phyloP scores from a whole-genome alignment of 2,888 invertebrate species.

The Monochamus alternatus region DNA sequence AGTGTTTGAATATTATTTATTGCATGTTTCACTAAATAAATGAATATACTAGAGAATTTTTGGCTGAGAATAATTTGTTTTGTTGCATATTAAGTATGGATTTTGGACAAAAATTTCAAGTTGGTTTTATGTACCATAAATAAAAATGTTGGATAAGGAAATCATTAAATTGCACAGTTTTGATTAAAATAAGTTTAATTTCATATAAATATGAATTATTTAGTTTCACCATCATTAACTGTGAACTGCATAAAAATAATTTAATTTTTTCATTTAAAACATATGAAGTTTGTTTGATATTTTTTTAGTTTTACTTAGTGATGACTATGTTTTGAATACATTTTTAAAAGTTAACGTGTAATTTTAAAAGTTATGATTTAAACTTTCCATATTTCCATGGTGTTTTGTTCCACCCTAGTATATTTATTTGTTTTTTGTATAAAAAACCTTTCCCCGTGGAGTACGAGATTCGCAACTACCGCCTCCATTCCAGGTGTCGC shows the following conservation, averaged over 20 bases:
- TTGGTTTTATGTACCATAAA: no score
- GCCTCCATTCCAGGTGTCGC: conserved; percentile 55
- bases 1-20: conserved; percentile 65
- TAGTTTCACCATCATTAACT: no score
- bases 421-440: conserved; percentile 17
- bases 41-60: conserved; percentile 35
- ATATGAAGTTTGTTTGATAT: background rate
- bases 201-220: no score
- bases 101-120: background rate
- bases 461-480: conserved; percentile 3
- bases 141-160: no score
- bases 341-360: background rate
- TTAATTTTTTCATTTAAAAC: no score
- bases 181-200: no score
- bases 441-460: background rate
- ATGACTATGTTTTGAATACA: background rate
- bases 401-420: conserved; percentile 26
- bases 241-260: no score
- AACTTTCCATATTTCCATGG: no score
- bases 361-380: no score
- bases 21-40: conserved; percentile 36
- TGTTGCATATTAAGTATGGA: background rate
- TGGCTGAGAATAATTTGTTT: background rate
- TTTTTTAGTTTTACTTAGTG: background rate
- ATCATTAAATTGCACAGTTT: no score